Evolutionary conservation across 2,888 invertebrate species (phyloP).

Genomic region (Habrosyne pyritoides): DNA sequence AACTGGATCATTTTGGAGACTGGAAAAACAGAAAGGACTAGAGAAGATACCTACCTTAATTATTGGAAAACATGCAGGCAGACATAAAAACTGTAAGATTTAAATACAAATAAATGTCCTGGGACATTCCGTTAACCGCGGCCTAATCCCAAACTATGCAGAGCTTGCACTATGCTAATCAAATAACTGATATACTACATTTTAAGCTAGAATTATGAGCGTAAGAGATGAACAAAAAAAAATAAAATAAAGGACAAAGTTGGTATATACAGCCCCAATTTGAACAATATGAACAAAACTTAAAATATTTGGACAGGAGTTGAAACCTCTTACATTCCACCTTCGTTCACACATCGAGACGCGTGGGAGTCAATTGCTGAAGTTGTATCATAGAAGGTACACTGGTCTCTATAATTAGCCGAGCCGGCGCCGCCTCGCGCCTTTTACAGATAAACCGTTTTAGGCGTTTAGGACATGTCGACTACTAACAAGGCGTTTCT

Average conservation of each 20-base stretch:
- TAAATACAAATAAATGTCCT: too few species aligned
- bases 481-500: background rate
- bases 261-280: too few species aligned
- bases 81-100: too few species aligned
- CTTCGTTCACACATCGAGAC: conserved; percentile 3
- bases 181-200: too few species aligned
- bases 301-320: background rate
- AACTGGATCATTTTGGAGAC: background rate
- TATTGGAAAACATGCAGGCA: too few species aligned
- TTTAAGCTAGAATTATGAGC: too few species aligned
- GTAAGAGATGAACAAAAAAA: too few species aligned
- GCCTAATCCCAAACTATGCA: too few species aligned
- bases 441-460: background rate
- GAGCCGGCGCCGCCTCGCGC: background rate
- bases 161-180: too few species aligned
- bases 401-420: background rate
- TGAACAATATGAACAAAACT: background rate
- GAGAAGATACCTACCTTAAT: too few species aligned
- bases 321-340: conserved; percentile 5
- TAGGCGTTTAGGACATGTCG: background rate
- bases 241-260: too few species aligned
- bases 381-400: background rate
- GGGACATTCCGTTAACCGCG: too few species aligned
- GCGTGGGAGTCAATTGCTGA: conserved; percentile 4
- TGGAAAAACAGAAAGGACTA: background rate